Conservation (phyloP, 2,113 vertebrate species). For the Telmatochromis bifrenatus region DNA sequence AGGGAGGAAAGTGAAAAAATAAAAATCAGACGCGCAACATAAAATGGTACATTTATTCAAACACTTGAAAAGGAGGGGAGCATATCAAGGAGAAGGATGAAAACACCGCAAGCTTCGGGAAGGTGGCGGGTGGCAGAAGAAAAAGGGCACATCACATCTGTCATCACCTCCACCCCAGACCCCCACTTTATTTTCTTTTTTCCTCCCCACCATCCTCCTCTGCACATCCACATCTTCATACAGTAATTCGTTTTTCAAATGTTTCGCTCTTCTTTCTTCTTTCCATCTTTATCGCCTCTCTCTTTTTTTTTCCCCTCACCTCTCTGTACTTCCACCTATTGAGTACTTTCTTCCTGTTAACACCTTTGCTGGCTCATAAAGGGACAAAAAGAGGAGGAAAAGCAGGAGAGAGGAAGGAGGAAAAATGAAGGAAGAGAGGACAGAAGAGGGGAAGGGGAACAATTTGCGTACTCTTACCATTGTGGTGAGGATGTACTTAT, state of each 20-base stretch:
- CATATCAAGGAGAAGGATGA: constrained; percentile 47
- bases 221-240: constrained; percentile 23
- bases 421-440: not conserved
- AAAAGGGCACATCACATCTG: constrained; percentile 15
- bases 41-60: constrained; percentile 52
- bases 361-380: constrained; percentile 4
- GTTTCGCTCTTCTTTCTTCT: not conserved
- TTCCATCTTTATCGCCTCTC: not conserved
- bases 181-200: not conserved
- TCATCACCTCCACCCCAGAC: constrained; percentile 44
- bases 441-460: not conserved
- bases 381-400: not conserved
- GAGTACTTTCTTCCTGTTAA: not conserved
- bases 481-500: constrained; percentile 94
- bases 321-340: constrained; percentile 15
- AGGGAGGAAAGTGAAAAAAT: not conserved
- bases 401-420: not conserved
- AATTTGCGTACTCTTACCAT: constrained; percentile 76
- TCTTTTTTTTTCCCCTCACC: not conserved
- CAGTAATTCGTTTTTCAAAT: not conserved
- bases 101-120: constrained; percentile 15
- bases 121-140: constrained; percentile 13
- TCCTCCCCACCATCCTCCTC: not conserved
- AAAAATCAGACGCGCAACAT: not conserved
- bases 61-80: constrained; percentile 9